A percentile compares a stretch with the other conserved stretches of the same genome.
Conservation (phyloP, 64 coral and sea anemone species). For the Dendrophyllia cribrosa region DNA sequence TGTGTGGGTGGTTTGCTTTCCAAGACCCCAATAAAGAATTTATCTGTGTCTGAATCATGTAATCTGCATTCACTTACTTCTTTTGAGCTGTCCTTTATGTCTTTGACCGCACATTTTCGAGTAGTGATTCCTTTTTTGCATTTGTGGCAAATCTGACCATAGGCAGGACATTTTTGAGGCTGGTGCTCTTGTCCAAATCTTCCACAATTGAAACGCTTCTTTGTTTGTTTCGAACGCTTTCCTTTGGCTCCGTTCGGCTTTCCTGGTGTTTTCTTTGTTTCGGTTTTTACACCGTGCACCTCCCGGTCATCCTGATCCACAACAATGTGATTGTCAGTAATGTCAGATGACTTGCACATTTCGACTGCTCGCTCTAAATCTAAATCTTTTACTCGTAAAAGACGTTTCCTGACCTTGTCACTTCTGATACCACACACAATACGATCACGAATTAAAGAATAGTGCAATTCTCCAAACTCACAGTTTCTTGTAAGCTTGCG, state of each 20-base stretch:
- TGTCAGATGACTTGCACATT: constrained; percentile 25
- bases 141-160: not conserved
- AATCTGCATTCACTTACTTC: too few species aligned
- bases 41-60: not conserved
- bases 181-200: not conserved
- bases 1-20: too few species aligned
- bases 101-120: not conserved
- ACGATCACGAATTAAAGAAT: too few species aligned
- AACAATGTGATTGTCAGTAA: constrained; percentile 8
- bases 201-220: not conserved
- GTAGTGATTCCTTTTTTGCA: not conserved
- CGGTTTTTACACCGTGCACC: not conserved
- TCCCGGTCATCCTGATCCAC: constrained; percentile 16
- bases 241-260: not conserved
- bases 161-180: not conserved
- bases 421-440: too few species aligned
- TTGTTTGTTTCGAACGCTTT: constrained; percentile 8
- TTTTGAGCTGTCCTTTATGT: not conserved
- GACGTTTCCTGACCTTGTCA: too few species aligned
- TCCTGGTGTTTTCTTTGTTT: not conserved
- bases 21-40: too few species aligned
- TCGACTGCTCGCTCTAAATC: too few species aligned
- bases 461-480: too few species aligned
- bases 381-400: too few species aligned
- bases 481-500: too few species aligned